These are phyloP conservation scores for Pogonophryne albipinna DNA, from an alignment of 2,797 vertebrate species.

Conservation along the genomic window DNA sequence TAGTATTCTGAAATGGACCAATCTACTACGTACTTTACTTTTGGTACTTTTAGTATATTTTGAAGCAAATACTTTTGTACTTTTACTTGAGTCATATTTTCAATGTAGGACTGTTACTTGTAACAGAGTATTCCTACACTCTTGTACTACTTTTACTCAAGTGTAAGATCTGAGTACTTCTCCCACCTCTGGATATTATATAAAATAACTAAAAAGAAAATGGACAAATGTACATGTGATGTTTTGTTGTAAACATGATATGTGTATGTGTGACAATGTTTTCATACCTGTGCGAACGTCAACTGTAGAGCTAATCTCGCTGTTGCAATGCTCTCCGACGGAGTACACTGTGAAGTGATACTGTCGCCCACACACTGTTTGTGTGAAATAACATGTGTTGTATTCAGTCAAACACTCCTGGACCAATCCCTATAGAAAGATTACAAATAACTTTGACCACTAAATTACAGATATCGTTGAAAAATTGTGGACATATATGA, in stretches of 20 bases:
- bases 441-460: background rate
- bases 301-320: constrained; percentile 67
- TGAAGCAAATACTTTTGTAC: too few species aligned
- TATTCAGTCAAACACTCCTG: constrained; percentile 80
- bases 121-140: too few species aligned
- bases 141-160: too few species aligned
- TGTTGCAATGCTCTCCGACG: constrained; percentile 57
- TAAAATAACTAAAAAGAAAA: too few species aligned
- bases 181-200: too few species aligned
- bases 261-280: background rate
- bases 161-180: too few species aligned
- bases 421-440: constrained; percentile 62
- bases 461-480: background rate
- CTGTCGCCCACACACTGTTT: constrained; percentile 76
- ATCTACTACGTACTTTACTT: too few species aligned
- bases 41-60: too few species aligned
- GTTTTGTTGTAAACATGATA: background rate
- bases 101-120: too few species aligned
- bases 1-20: too few species aligned
- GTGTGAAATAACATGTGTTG: constrained; percentile 83
- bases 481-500: background rate
- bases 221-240: too few species aligned
- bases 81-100: too few species aligned
- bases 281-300: constrained; percentile 80
- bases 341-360: constrained; percentile 82